Evolutionary conservation across 2,888 invertebrate species (phyloP).

Genomic region (Volucella zonaria): DNA sequence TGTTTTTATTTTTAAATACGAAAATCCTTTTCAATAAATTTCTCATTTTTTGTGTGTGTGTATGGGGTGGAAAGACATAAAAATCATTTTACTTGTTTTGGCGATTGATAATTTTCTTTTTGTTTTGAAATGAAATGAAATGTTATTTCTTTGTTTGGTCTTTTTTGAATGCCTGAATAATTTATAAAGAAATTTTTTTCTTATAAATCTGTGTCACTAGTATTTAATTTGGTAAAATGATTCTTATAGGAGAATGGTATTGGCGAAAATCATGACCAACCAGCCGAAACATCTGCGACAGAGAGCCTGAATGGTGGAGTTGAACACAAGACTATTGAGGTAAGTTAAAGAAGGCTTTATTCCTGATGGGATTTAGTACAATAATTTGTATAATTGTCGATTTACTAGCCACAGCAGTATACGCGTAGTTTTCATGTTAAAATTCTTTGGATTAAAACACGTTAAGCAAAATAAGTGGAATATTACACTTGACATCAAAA

Average conservation of each 20-base stretch:
- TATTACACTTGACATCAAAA: not conserved
- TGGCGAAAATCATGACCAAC: constrained; percentile 74
- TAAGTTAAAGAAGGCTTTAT: constrained; percentile 29
- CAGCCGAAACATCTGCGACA: constrained; percentile 76
- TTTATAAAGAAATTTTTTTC: not conserved
- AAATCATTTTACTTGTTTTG: not conserved
- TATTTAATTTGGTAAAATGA: constrained; percentile 29
- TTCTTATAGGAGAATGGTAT: constrained; percentile 75
- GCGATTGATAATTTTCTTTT: constrained; percentile 27
- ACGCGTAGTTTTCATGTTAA: constrained; percentile 45
- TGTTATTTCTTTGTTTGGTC: constrained; percentile 20
- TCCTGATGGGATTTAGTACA: not conserved
- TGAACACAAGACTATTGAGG: constrained; percentile 76
- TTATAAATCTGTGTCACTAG: constrained; percentile 2
- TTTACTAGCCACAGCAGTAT: constrained; percentile 48
- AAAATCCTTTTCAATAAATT: constrained; percentile 29
- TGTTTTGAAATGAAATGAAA: constrained; percentile 41
- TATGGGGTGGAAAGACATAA: not conserved
- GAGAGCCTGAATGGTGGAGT: constrained; percentile 76
- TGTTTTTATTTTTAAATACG: not conserved
- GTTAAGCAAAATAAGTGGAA: constrained; percentile 6
- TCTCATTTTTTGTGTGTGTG: constrained; percentile 60
- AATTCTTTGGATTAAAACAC: constrained; percentile 55
- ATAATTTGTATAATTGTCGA: constrained; percentile 11
- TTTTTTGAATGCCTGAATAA: not conserved